These are phyloP conservation scores for Eupithecia subfuscata DNA, from an alignment of 2,888 invertebrate genomes.

Conservation along the genomic window DNA sequence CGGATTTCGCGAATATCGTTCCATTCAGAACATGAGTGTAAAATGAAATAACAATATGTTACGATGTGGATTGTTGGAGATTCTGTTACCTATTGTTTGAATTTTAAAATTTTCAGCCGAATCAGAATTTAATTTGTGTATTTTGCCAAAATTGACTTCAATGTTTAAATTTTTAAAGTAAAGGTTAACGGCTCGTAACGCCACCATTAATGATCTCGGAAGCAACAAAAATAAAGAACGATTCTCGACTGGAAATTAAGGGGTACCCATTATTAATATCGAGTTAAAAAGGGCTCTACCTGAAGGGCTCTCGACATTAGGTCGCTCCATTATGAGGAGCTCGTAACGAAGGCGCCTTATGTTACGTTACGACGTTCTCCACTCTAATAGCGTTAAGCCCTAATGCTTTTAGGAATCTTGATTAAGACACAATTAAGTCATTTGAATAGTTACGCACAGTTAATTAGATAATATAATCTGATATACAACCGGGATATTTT, in stretches of 20 bases:
- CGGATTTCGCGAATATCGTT: slow-evolving; percentile 42
- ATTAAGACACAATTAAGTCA: slow-evolving; percentile 59
- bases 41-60: slow-evolving; percentile 24
- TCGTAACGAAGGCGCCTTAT: slow-evolving; percentile 68
- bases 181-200: slow-evolving; percentile 23
- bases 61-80: neutral
- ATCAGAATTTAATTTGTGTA: neutral
- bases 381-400: slow-evolving; percentile 60
- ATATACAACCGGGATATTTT: slow-evolving; percentile 35
- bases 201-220: slow-evolving; percentile 25
- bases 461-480: slow-evolving; percentile 42
- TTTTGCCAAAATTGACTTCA: neutral
- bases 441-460: slow-evolving; percentile 43
- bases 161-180: slow-evolving; percentile 19
- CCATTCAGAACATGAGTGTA: slow-evolving; percentile 28
- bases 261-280: slow-evolving; percentile 65
- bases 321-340: slow-evolving; percentile 64
- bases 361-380: slow-evolving; percentile 55
- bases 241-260: slow-evolving; percentile 51
- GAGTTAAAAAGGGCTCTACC: slow-evolving; percentile 66
- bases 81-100: neutral
- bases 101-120: neutral
- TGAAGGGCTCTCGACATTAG: slow-evolving; percentile 67
- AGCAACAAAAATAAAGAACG: slow-evolving; percentile 44
- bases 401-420: slow-evolving; percentile 62